Conservation (phyloP, 2,888 invertebrate species). For the Agrilus biguttatus region DNA sequence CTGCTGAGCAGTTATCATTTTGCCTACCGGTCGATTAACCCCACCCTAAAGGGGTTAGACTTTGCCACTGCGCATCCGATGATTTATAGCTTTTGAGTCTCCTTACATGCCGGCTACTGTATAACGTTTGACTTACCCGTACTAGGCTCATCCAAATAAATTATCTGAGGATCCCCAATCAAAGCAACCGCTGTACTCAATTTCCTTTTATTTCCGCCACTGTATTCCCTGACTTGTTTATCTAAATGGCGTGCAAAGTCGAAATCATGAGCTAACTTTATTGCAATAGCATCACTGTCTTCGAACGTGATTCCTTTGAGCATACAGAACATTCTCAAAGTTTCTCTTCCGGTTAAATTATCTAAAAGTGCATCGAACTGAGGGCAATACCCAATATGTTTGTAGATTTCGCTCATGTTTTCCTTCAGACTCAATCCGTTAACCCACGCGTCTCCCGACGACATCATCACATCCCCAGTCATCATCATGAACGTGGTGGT, state of each 20-base stretch:
- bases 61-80: too few species aligned
- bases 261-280: conserved; percentile 28
- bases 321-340: conserved; percentile 36
- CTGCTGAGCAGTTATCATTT: too few species aligned
- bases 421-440: conserved; percentile 27
- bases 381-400: conserved; percentile 44
- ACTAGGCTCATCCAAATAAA: conserved; percentile 39
- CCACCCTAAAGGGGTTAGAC: too few species aligned
- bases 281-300: conserved; percentile 21
- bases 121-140: conserved; percentile 29
- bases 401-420: conserved; percentile 42
- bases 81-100: too few species aligned
- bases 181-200: conserved; percentile 39
- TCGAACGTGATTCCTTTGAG: conserved; percentile 30
- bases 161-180: conserved; percentile 38
- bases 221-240: conserved; percentile 30
- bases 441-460: conserved; percentile 56
- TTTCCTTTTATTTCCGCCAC: conserved; percentile 43
- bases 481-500: conserved; percentile 83
- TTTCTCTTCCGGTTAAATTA: conserved; percentile 39
- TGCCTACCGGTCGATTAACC: too few species aligned
- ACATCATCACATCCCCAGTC: conserved; percentile 64
- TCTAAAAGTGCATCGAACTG: conserved; percentile 42
- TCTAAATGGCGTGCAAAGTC: conserved; percentile 31
- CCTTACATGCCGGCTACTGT: too few species aligned